Conservation (phyloP, 2,113 vertebrate genomes). For the Thryonomys swinderianus region DNA sequence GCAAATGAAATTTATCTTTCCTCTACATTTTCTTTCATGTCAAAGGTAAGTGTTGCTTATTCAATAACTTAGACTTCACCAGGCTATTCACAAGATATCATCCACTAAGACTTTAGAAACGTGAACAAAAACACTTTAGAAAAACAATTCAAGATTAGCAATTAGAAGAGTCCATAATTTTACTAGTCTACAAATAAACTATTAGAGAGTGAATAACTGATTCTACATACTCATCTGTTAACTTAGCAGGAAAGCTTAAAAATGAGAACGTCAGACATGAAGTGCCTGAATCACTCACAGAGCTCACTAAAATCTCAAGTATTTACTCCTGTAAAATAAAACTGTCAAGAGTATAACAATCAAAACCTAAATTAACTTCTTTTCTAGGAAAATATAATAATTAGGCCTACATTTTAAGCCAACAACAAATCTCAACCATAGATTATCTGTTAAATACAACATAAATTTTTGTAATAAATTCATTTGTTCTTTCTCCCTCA, state of each 20-base stretch:
- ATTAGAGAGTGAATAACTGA: slow-evolving; percentile 27
- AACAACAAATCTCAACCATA: slow-evolving; percentile 49
- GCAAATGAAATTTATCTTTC: slow-evolving; percentile 52
- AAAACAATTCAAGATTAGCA: slow-evolving; percentile 56
- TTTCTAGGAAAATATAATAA: slow-evolving; percentile 54
- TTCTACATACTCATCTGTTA: slow-evolving; percentile 48
- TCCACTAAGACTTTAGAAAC: slow-evolving; percentile 56
- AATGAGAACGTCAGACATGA: slow-evolving; percentile 56
- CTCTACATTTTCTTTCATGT: slow-evolving; percentile 50
- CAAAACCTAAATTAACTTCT: slow-evolving; percentile 70
- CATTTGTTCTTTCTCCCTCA: slow-evolving; percentile 9
- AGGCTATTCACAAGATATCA: slow-evolving; percentile 9
- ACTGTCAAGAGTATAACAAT: slow-evolving; percentile 39
- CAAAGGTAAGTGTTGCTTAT: slow-evolving; percentile 70
- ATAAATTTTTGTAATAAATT: slow-evolving; percentile 48
- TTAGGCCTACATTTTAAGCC: slow-evolving; percentile 42
- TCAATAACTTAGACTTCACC: slow-evolving; percentile 60
- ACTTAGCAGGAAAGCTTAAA: slow-evolving; percentile 37
- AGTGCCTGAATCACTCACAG: slow-evolving; percentile 15
- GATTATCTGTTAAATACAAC: slow-evolving; percentile 13
- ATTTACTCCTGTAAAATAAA: slow-evolving; percentile 67
- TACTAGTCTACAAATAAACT: slow-evolving; percentile 52
- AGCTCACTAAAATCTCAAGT: slow-evolving; percentile 51
- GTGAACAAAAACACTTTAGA: slow-evolving; percentile 44
- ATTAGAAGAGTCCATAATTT: slow-evolving; percentile 53